These are phyloP conservation scores for Myotis yumanensis DNA, from an alignment of 2,113 vertebrate species.

Conservation along the genomic window DNA sequence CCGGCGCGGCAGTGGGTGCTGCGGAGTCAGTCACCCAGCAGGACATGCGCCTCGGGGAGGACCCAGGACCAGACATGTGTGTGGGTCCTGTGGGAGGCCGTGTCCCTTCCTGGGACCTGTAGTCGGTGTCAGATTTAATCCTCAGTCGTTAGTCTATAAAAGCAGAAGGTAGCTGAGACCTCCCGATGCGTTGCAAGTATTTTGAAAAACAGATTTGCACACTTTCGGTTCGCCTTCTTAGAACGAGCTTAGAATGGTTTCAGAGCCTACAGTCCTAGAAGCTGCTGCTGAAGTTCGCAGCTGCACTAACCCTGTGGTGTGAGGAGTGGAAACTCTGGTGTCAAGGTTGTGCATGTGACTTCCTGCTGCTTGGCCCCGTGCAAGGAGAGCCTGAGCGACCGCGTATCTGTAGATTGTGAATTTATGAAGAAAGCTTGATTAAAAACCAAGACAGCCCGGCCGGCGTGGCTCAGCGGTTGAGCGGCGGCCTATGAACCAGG, in stretches of 20 bases:
- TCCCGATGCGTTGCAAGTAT: neutral
- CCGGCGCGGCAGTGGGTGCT: neutral
- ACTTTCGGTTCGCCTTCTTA: neutral
- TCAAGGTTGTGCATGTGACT: neutral
- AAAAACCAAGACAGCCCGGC: neutral
- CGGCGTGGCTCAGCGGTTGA: too few species aligned
- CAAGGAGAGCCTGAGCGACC: constrained; percentile 39
- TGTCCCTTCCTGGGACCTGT: neutral
- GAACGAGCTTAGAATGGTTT: neutral
- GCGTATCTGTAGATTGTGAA: constrained; percentile 47
- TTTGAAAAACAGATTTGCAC: neutral
- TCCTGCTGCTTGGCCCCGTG: constrained; percentile 1
- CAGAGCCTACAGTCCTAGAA: neutral
- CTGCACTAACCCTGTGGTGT: neutral
- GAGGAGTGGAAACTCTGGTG: constrained; percentile 39
- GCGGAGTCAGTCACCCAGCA: neutral
- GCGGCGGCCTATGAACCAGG: too few species aligned
- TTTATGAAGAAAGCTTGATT: constrained; percentile 68
- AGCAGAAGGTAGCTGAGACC: neutral
- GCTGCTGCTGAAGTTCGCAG: neutral
- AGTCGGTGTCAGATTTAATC: neutral
- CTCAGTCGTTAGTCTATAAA: neutral
- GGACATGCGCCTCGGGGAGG: neutral
- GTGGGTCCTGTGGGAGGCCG: neutral
- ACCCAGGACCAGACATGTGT: neutral